A percentile compares a stretch with the other conserved stretches of the same genome.
Conservation (phyloP, 2,888 invertebrate genomes). For the Matsumyia berberina region DNA sequence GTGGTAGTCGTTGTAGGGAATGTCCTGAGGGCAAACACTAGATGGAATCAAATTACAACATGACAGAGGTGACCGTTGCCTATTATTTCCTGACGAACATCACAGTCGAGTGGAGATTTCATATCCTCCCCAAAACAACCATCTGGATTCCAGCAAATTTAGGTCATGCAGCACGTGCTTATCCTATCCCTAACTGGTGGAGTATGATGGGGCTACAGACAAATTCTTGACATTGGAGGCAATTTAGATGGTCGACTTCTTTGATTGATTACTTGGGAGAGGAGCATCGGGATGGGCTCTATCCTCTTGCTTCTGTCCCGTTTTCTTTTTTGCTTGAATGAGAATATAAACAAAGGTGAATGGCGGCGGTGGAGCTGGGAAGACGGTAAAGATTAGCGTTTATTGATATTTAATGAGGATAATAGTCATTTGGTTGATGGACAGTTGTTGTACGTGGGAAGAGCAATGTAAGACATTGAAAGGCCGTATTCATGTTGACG, state of each 20-base stretch:
- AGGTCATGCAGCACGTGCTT: conserved; percentile 24
- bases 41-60: conserved; percentile 31
- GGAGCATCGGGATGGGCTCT: neutral
- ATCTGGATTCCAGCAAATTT: conserved; percentile 10
- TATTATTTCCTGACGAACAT: neutral
- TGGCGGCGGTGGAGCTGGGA: too few relatives aligned
- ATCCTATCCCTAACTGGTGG: neutral
- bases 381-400: too few relatives aligned
- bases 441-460: too few relatives aligned
- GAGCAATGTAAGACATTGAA: too few relatives aligned
- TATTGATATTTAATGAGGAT: too few relatives aligned
- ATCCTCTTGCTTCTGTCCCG: too few relatives aligned
- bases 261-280: conserved; percentile 19
- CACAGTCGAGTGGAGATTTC: neutral
- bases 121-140: neutral
- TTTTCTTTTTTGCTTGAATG: too few relatives aligned
- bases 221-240: neutral
- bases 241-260: conserved; percentile 23
- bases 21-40: conserved; percentile 9
- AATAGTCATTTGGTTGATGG: too few relatives aligned
- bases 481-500: too few relatives aligned
- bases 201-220: conserved; percentile 9
- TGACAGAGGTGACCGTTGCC: conserved; percentile 35
- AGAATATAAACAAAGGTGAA: too few relatives aligned
- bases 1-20: neutral